Percentiles rank a stretch among this genome's conserved stretches.
Evolutionary conservation across 1,140 invertebrate species (phyloP).

Genomic region (Alviniconcha marisindica): DNA sequence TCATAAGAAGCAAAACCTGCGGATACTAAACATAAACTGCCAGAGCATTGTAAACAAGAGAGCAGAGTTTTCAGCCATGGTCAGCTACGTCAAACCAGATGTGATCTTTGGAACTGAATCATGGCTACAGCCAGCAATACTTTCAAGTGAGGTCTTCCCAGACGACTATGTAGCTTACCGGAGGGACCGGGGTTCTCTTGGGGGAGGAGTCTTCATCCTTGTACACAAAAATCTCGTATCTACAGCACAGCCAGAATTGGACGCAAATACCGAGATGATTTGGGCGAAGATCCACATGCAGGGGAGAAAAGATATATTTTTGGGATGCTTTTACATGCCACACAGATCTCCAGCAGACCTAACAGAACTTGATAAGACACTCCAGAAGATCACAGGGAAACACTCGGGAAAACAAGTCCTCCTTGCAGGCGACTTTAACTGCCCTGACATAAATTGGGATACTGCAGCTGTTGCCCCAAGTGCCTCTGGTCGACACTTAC

Average conservation of each 20-base stretch:
- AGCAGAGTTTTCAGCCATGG: constrained; percentile 13
- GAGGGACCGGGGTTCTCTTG: constrained; percentile 39
- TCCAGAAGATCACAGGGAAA: background rate
- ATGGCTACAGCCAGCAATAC: constrained; percentile 24
- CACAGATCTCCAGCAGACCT: background rate
- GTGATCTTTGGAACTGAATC: constrained; percentile 38
- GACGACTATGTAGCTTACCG: background rate
- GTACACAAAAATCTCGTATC: constrained; percentile 35
- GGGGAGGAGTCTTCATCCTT: constrained; percentile 39
- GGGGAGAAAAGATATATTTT: constrained; percentile 15
- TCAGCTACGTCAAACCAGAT: constrained; percentile 38
- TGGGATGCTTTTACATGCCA: background rate
- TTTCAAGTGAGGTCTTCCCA: background rate
- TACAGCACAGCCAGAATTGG: background rate
- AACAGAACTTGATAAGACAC: background rate
- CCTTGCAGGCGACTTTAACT: constrained; percentile 18
- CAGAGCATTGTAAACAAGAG: constrained; percentile 12
- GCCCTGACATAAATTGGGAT: background rate
- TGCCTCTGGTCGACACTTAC: constrained; percentile 30
- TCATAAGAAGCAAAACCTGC: no score
- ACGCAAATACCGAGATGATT: constrained; percentile 40
- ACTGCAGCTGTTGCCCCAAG: constrained; percentile 39
- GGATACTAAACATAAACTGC: background rate
- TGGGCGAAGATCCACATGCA: constrained; percentile 41
- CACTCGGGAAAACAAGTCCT: background rate